Evolutionary conservation across 1,140 invertebrate species (phyloP).

Genomic region (Brachionus plicatilis): DNA sequence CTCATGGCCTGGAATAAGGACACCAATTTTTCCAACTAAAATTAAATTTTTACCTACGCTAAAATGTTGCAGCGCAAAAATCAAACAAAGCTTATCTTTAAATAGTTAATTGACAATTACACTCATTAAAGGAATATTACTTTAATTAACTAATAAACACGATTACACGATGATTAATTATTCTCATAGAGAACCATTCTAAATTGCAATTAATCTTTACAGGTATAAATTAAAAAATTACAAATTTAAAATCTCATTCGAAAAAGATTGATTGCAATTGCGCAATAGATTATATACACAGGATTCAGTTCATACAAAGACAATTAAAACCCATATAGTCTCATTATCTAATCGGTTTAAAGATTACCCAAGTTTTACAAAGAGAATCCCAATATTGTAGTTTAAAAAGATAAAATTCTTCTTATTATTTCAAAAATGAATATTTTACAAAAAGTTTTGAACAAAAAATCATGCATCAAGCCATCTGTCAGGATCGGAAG

Average conservation of each 20-base stretch:
- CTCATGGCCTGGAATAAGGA: not conserved
- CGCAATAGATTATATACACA: not conserved
- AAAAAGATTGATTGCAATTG: not conserved
- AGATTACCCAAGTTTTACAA: not conserved
- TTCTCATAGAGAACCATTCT: not conserved
- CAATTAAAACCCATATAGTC: not conserved
- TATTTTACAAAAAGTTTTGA: conserved; percentile 10
- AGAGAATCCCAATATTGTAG: not conserved
- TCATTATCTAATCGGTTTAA: not conserved
- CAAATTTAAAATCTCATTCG: not conserved
- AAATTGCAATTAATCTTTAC: not conserved
- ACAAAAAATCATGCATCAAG: not conserved
- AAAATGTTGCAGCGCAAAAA: not conserved
- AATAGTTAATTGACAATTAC: not conserved
- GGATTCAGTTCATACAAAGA: not conserved
- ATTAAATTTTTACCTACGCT: not conserved
- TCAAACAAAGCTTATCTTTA: not conserved
- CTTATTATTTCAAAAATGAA: not conserved
- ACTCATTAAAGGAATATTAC: not conserved
- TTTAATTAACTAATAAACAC: not conserved
- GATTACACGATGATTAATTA: not conserved
- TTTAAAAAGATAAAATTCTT: not conserved
- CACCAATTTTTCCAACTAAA: not conserved
- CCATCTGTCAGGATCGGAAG: not conserved
- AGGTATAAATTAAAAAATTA: not conserved